Percentiles rank a stretch among this genome's conserved stretches.
These are phyloP conservation scores for Corella eumyota DNA, from an alignment of 23 tunicate species.

Conservation along the genomic window DNA sequence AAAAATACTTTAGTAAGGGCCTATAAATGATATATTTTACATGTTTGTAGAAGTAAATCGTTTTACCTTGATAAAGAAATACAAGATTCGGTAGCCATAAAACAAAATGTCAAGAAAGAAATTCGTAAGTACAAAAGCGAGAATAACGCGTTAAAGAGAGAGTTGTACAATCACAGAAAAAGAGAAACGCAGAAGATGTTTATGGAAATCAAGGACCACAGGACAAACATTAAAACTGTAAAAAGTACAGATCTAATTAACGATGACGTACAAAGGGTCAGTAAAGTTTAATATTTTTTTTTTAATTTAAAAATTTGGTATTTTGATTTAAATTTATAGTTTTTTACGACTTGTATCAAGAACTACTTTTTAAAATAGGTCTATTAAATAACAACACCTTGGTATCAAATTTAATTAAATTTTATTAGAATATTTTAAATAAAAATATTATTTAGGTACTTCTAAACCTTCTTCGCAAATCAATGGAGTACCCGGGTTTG, in stretches of 20 bases:
- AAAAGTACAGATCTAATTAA: background rate
- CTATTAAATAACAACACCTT: too few species aligned
- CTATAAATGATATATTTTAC: too few species aligned
- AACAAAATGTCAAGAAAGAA: background rate
- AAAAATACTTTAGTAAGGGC: too few species aligned
- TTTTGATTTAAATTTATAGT: too few species aligned
- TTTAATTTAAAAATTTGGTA: too few species aligned
- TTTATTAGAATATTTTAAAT: too few species aligned
- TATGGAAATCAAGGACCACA: slow-evolving; percentile 26
- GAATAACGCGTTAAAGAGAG: slow-evolving; percentile 3
- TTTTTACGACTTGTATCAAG: too few species aligned
- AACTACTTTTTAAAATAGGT: too few species aligned
- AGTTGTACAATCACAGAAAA: slow-evolving; percentile 8
- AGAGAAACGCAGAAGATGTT: slow-evolving; percentile 21
- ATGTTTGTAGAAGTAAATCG: slow-evolving; percentile 1
- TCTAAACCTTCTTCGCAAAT: slow-evolving; percentile 19
- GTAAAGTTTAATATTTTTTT: background rate
- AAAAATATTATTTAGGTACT: too few species aligned
- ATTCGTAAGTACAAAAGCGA: slow-evolving; percentile 1
- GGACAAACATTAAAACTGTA: slow-evolving; percentile 2
- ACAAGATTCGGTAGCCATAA: background rate
- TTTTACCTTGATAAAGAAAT: slow-evolving; percentile 4
- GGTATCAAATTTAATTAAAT: too few species aligned
- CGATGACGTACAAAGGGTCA: background rate
- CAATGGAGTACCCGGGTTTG: slow-evolving; percentile 31